These are phyloP conservation scores for Polietes domitor DNA, from an alignment of 2,888 invertebrate species.

Conservation along the genomic window DNA sequence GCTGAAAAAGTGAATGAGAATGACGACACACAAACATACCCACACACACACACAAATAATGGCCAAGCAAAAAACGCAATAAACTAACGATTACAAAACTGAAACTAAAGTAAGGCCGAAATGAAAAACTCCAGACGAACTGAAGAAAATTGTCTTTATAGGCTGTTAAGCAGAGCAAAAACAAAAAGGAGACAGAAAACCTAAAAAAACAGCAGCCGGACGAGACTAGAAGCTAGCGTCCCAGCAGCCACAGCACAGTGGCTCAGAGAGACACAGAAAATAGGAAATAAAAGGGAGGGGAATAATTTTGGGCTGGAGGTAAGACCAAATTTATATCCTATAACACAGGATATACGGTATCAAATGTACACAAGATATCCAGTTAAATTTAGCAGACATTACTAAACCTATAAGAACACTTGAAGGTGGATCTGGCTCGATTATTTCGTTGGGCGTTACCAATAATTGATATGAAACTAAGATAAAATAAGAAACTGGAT, in stretches of 20 bases:
- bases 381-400: too few relatives aligned
- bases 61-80: constrained; percentile 54
- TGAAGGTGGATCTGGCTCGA: too few relatives aligned
- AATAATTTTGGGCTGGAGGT: too few relatives aligned
- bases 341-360: too few relatives aligned
- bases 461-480: too few relatives aligned
- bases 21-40: constrained; percentile 23
- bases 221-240: neutral
- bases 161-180: constrained; percentile 21
- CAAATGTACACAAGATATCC: too few relatives aligned
- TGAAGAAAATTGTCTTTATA: constrained; percentile 46
- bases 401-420: too few relatives aligned
- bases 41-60: constrained; percentile 24
- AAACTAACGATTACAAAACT: constrained; percentile 65
- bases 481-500: too few relatives aligned
- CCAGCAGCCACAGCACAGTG: neutral
- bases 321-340: too few relatives aligned
- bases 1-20: constrained; percentile 41
- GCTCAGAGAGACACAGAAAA: neutral
- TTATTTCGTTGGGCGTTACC: too few relatives aligned
- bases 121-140: constrained; percentile 34
- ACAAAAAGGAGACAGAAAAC: constrained; percentile 8
- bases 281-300: too few relatives aligned
- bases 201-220: constrained; percentile 9
- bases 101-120: constrained; percentile 18